Base-by-base conservation (phyloP, 2,888 invertebrate species). In the Synergus japonicus region DNA sequence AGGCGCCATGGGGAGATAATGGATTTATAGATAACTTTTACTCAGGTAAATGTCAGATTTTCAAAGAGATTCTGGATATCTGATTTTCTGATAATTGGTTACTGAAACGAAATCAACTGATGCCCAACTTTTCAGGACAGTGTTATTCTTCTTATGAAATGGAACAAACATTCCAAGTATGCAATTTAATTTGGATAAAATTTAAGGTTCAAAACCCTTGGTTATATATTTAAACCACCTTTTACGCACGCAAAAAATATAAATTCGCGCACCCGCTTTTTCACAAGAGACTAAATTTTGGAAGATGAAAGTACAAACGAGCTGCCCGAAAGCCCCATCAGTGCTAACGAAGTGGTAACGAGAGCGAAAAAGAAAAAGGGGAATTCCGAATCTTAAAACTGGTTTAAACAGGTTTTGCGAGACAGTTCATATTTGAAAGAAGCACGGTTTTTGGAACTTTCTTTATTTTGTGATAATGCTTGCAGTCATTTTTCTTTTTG, bases 301-400 rank as follows among this genome's bases (percentile, higher is more conserved):
- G 69, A 73, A 73, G 49, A 73, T 73, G 49, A 15, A 22, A 22
- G 69, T 67, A 73, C 49, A 54, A 73, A 73, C 69, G 69, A 73
- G 29, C 49, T 73, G 69, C 37, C 49, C 69, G 69, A 73, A 73
- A 73, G 69, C 37, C 37, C 43, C 69, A 73, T 73, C 49, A 54
- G 69, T 73, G 69, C 69, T 73, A 73, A 73, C 69, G 69, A 73
- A 73, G 49, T 73, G 69, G 49, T 73, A 73, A 73, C 69, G 69
- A 54, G 37, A 73, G 69, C 69, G 49, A 73, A 69, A 73, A 73
- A 22, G n/a, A 8, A 73, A 49, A 73, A 54, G n/a, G 43, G 43
- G 66, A 49, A 73, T 73, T 73, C 54, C 54, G 37, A 73, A 73
- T 37, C 49, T 73, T 73, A 49, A 73, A 73, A 73, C 69, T 49